These are phyloP conservation scores for Marcusenius ussheri DNA, from an alignment of 2,113 vertebrate species.

Conservation along the genomic window DNA sequence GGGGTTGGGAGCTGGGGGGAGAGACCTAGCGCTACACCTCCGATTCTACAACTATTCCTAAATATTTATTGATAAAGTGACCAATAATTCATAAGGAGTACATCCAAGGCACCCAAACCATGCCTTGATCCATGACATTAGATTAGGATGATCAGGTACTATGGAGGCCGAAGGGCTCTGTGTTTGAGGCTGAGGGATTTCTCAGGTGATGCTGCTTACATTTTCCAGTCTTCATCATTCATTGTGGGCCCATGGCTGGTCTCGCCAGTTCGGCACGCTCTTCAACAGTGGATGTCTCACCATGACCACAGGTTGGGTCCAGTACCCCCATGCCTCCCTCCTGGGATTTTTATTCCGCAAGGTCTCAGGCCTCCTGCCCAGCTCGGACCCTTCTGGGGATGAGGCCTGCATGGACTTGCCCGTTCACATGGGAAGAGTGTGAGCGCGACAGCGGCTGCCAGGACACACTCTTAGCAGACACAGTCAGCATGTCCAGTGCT, in stretches of 20 bases:
- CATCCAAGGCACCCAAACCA: slow-evolving; percentile 5
- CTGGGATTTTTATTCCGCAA: not conserved
- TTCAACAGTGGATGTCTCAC: not conserved
- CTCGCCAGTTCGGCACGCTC: not conserved
- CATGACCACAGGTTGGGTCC: not conserved
- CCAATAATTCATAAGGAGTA: not conserved
- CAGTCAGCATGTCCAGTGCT: not conserved
- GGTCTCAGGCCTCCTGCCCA: not conserved
- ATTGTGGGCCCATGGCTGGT: not conserved
- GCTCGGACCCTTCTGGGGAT: not conserved
- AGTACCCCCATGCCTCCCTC: not conserved
- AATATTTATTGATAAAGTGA: not conserved
- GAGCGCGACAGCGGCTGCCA: slow-evolving; percentile 27
- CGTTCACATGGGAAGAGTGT: not conserved
- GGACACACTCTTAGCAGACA: not conserved
- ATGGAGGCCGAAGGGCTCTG: not conserved
- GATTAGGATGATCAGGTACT: not conserved
- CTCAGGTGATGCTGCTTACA: not conserved
- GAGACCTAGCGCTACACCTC: not conserved
- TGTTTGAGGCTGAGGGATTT: not conserved
- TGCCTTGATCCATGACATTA: too few species aligned
- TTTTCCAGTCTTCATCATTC: not conserved
- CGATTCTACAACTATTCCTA: not conserved
- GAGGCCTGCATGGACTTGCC: not conserved
- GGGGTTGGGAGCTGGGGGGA: slow-evolving; percentile 35